A percentile compares a stretch with the other conserved stretches of the same genome.
phyloP scores from a whole-genome alignment of 92 coral and sea anemone species.

The Phenganax subtilis region DNA sequence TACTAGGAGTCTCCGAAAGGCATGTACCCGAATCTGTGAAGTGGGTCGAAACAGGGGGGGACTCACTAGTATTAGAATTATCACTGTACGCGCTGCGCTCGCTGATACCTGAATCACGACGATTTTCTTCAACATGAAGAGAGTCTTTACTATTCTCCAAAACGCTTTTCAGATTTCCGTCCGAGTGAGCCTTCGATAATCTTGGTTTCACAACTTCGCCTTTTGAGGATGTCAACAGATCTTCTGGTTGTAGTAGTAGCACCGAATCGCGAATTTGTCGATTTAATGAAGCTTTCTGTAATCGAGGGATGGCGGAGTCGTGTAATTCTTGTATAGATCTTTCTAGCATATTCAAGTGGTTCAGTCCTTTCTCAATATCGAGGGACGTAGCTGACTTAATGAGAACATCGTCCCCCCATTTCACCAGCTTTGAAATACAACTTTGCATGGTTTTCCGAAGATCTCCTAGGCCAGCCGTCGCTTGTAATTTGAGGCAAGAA shows the following conservation, averaged over 20 bases:
- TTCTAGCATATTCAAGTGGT: conserved; percentile 60
- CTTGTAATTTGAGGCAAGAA: conserved; percentile 73
- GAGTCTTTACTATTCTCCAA: conserved; percentile 57
- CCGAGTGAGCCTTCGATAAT: conserved; percentile 41
- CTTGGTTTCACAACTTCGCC: conserved; percentile 23
- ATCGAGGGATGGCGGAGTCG: conserved; percentile 72
- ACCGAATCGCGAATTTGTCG: conserved; percentile 91
- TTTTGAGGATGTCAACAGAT: neutral
- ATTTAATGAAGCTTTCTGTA: conserved; percentile 73
- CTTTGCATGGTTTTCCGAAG: conserved; percentile 77
- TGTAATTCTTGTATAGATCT: conserved; percentile 71
- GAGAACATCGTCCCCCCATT: conserved; percentile 86
- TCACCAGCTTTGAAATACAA: conserved; percentile 67
- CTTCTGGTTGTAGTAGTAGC: conserved; percentile 56
- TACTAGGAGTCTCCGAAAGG: conserved; percentile 27
- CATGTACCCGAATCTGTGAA: conserved; percentile 36
- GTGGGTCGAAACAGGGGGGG: conserved; percentile 53
- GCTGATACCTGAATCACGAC: conserved; percentile 94
- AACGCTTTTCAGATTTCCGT: conserved; percentile 72
- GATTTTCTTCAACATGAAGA: conserved; percentile 45
- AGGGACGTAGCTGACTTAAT: conserved; percentile 77
- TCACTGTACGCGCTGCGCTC: conserved; percentile 76
- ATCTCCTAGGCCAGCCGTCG: conserved; percentile 60
- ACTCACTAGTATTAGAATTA: conserved; percentile 49
- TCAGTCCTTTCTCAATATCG: conserved; percentile 74